Evolutionary conservation across 2,113 vertebrate genomes (phyloP), one percentile per base, ranked within the genome.

Genomic region (Cyphomyrus plagiostoma): DNA sequence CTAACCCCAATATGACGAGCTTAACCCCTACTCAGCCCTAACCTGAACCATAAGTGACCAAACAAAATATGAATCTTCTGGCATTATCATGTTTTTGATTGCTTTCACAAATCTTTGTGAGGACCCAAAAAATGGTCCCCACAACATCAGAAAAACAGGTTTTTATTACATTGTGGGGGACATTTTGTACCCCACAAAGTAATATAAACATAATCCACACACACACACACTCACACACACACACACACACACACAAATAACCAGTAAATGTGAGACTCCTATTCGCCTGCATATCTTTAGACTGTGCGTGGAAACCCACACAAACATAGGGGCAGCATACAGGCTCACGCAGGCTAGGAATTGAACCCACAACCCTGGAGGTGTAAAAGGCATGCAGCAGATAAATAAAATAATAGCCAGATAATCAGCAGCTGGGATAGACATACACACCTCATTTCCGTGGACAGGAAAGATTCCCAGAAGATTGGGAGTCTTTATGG

Each of bases 401-500:
- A n/a, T 35, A 70, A 70, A 70, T 70, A 70, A 74, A 74, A 35
- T 17, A 30, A 30, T 17, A 30, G 70, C 13, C 30, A 74, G 70
- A 39, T 39, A 77, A 77, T 77, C 13, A 77, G 70, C 30, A 77
- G 70, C 26, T 19, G 70, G 30, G 70, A 6, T 77, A 77, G 15
- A 39, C 70, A 77, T 15, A 3, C 30, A 77, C 70, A 77, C 30
- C 30, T 17, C 15, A 17, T 77, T 39, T 77, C 30, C 3, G 4
- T 77, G 35, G 74, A 42, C 13, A 19, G 74, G 35, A 42, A 23
- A 23, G 7, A 23, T 19, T 21, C 19, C 17, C 17, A 7, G 30
- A 23, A 46, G 42, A 46, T 10, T 42, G 19, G 42, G 45, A 46
- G 0, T 91, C 89, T 62, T 42, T 77, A 91, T 92, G 90, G 90